These are phyloP conservation scores for Lepeophtheirus nordmannii DNA, from an alignment of 2,888 invertebrate genomes.

Conservation along the genomic window DNA sequence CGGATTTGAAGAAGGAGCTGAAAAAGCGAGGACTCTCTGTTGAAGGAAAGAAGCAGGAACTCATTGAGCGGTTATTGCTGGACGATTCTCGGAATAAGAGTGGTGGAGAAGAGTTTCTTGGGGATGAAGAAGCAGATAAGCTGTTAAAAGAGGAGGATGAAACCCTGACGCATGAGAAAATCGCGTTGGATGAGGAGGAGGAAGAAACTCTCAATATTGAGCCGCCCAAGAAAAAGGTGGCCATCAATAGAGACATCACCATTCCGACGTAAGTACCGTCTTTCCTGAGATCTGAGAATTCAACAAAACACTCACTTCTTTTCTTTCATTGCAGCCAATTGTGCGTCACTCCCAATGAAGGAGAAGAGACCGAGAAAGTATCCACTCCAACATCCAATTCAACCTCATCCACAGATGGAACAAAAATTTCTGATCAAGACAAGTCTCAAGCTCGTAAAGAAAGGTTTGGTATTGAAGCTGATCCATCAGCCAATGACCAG, in stretches of 20 bases:
- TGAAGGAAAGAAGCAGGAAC: conserved; percentile 20
- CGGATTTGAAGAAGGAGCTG: conserved; percentile 21
- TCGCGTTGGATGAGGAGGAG: background rate
- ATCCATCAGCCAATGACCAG: background rate
- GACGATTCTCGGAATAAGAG: conserved; percentile 11
- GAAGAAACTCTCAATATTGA: background rate
- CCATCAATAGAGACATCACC: conserved; percentile 13
- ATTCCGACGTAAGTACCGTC: conserved; percentile 3
- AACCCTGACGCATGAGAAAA: background rate
- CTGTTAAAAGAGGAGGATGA: background rate
- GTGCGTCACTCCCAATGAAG: too few relatives aligned
- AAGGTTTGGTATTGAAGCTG: conserved; percentile 42
- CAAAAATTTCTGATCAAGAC: conserved; percentile 44
- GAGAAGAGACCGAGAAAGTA: conserved; percentile 11
- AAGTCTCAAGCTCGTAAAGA: conserved; percentile 52
- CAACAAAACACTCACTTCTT: too few relatives aligned
- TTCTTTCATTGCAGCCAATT: too few relatives aligned
- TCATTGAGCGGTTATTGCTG: conserved; percentile 20
- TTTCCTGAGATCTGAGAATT: too few relatives aligned
- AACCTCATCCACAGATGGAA: too few relatives aligned
- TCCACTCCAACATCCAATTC: too few relatives aligned
- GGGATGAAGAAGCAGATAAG: conserved; percentile 7
- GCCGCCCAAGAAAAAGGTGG: conserved; percentile 14
- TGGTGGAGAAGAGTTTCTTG: conserved; percentile 5
- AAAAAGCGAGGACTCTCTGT: conserved; percentile 7